Evolutionary conservation across 2,113 vertebrate species (phyloP).

Genomic region (Psittacula cyanocephala): DNA sequence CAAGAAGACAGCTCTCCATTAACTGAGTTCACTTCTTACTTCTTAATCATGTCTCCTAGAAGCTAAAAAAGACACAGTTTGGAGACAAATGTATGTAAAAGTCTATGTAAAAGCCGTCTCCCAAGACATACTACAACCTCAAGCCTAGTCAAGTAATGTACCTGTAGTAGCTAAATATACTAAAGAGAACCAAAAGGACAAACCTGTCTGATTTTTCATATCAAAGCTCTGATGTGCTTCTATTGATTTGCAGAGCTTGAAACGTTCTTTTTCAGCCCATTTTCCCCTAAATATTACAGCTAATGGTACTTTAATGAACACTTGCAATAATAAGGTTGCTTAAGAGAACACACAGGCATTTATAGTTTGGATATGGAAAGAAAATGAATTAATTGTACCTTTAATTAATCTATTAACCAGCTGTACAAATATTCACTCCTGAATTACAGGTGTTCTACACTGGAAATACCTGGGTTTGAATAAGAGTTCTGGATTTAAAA

Average conservation of each 20-base stretch:
- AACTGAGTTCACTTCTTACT: background rate
- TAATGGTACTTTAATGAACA: conserved; percentile 72
- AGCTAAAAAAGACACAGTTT: background rate
- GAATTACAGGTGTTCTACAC: background rate
- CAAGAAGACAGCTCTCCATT: conserved; percentile 5
- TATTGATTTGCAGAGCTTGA: conserved; percentile 64
- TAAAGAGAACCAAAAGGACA: background rate
- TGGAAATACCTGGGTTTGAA: background rate
- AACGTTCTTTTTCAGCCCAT: conserved; percentile 51
- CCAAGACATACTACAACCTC: background rate
- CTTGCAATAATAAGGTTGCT: conserved; percentile 51
- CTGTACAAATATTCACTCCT: background rate
- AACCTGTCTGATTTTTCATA: background rate
- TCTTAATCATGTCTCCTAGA: background rate
- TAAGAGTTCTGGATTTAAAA: background rate
- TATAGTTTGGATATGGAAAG: conserved; percentile 12
- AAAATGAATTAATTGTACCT: conserved; percentile 31
- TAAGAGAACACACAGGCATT: conserved; percentile 43
- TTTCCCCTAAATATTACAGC: conserved; percentile 49
- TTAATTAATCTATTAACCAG: conserved; percentile 50
- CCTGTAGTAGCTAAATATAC: background rate
- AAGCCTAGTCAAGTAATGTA: background rate
- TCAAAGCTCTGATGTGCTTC: conserved; percentile 18
- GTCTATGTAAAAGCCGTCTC: background rate
- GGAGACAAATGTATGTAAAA: background rate